Evolutionary conservation across 2,113 vertebrate species (phyloP), one percentile per base, ranked within the genome.

Genomic region (Pipa parva): DNA sequence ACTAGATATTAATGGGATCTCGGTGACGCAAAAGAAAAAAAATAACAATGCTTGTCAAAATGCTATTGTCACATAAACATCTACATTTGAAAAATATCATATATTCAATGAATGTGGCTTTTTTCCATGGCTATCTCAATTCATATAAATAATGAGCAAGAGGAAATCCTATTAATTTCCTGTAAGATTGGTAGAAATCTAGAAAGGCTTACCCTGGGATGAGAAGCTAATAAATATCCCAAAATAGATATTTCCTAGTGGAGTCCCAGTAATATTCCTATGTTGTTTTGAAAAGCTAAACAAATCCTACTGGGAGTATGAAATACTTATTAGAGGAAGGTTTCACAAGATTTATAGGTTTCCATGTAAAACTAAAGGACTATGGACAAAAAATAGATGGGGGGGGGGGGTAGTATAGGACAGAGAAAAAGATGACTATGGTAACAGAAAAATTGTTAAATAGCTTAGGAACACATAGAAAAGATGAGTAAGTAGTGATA

Each of bases 161-260:
- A 25, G 56, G 65, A 68, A 68, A 68, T 68, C 65, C 56, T 68
- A 68, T 68, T 68, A 68, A 68, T 68, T 68, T 68, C 56, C 65
- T 68, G 65, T 68, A 59, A 67, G 22, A 67, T 55, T 59, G 58
- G 36, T 50, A 49, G 45, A 68, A 68, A 68, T 68, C 65, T 68
- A n/a, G 56, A 29, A 37, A 24, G 48, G 65, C 65, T 68, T 68
- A 68, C 29, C 31, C 56, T 68, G 45, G 65, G 65, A 68, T 68
- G 59, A 68, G 56, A 60, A 31, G 37, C 56, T 68, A 68, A 68
- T 68, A 68, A 68, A 68, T 68, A 68, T 68, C 56, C 45, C 25
- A 28, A 22, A 68, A 33, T 57, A 68, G 56, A 60, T 68, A 60
- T 68, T 68, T 68, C 65, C 65, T 68, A 68, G 45, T 45, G 52